These are phyloP conservation scores for Neodon shergylaensis DNA, from an alignment of 2,113 vertebrate species.

Conservation along the genomic window DNA sequence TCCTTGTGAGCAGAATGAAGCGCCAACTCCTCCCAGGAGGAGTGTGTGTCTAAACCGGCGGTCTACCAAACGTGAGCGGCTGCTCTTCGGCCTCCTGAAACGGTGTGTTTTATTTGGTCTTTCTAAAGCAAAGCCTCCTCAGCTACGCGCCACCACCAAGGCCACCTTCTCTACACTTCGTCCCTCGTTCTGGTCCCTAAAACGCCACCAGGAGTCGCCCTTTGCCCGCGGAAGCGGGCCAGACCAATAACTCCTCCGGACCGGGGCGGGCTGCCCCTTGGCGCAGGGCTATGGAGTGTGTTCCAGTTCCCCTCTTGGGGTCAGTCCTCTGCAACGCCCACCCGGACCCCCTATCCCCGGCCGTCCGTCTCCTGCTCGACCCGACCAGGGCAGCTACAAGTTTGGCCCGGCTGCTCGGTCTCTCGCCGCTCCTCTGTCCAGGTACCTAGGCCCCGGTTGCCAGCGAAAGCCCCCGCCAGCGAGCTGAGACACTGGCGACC, in stretches of 20 bases:
- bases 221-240: constrained; percentile 17
- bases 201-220: constrained; percentile 68
- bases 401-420: background rate
- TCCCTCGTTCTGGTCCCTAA: background rate
- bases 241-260: background rate
- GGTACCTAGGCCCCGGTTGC: background rate
- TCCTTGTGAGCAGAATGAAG: background rate
- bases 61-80: background rate
- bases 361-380: background rate
- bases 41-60: background rate
- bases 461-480: too few species aligned
- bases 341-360: background rate
- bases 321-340: background rate
- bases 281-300: constrained; percentile 25
- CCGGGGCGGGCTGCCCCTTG: constrained; percentile 4
- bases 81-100: background rate
- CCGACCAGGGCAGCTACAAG: background rate
- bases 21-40: background rate
- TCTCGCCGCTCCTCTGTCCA: background rate
- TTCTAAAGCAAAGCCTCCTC: background rate
- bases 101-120: background rate
- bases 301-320: background rate
- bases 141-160: background rate
- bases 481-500: background rate
- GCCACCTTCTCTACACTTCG: background rate